Base-by-base conservation (phyloP, 2,888 invertebrate genomes). In the Eutolmus rufibarbis region DNA sequence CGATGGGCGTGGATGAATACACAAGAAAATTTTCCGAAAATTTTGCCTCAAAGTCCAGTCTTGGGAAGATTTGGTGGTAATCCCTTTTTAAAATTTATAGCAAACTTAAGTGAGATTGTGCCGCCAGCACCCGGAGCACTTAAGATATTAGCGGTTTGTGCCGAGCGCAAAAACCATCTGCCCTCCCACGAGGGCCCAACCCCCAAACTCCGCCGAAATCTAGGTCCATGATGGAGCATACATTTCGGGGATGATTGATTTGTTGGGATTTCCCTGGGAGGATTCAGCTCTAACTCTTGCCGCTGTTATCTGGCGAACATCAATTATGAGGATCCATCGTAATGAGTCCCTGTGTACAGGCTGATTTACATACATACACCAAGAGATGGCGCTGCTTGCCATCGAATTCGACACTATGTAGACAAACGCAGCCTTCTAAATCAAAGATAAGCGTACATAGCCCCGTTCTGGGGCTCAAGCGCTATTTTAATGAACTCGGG, bases 231-330 rank as follows among this genome's bases (percentile, higher is more conserved):
- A 87, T 82, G 84, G 56, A 82, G 84, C 84, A 87, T 84, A 87
- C 57, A 87, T 87, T 87, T 84, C 19, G 57, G 76, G 84, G 82
- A 87, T 87, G 87, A 87, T 87, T 87, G 87, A 87, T 87, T 84
- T 51, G 23, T 57, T 66, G 40, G 77, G n/a, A 66, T 46, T 51
- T 86, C 74, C 76, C 76, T 40, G 77, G 57, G 78, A 78, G 78
- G 78, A 57, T 57, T 86, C 57, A 46, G 77, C 77, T 78, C 43
- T 57, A 74, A 43, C 74, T 74, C 43, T 81, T 84, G 84, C 84
- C 46, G 34, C 57, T 74, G 19, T 76, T 76, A 76, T 76, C 34
- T 23, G 12, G 57, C n/a, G 43, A 16, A 66, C 74, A 85, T 74
- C 85, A 85, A 85, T 85, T 85, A 85, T 28, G 43, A 5, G 74